phyloP scores from a whole-genome alignment of 1,140 invertebrate genomes.

The Drusus annulatus region DNA sequence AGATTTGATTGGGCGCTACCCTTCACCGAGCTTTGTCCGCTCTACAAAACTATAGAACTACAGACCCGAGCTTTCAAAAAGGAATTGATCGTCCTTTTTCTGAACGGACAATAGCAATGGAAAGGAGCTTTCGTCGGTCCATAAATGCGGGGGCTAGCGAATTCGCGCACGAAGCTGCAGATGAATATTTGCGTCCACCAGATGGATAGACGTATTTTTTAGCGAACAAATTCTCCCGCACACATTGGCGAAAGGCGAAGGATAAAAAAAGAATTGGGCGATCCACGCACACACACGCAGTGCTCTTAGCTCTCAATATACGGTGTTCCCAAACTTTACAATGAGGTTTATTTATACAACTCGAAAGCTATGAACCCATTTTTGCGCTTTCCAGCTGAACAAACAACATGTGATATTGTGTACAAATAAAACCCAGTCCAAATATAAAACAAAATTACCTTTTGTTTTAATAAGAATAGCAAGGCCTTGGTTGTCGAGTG shows the following conservation, averaged over 20 bases:
- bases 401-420: too few relatives aligned
- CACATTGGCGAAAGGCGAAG: neutral
- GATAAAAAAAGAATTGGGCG: constrained; percentile 25
- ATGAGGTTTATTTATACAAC: too few relatives aligned
- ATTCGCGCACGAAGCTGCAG: neutral
- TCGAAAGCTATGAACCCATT: too few relatives aligned
- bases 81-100: neutral
- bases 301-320: neutral
- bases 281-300: constrained; percentile 30
- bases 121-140: neutral
- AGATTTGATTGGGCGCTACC: too few relatives aligned
- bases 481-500: too few relatives aligned
- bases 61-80: too few relatives aligned
- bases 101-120: constrained; percentile 3
- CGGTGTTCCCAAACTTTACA: neutral
- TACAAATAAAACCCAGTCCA: too few relatives aligned
- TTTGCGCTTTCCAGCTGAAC: too few relatives aligned
- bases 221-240: neutral
- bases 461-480: too few relatives aligned
- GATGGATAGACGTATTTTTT: constrained; percentile 39
- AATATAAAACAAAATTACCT: too few relatives aligned
- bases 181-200: constrained; percentile 8
- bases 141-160: neutral
- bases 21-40: too few relatives aligned
- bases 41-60: too few relatives aligned